Base-by-base conservation (phyloP, 2,888 invertebrate species). In the Spialia ferax region DNA sequence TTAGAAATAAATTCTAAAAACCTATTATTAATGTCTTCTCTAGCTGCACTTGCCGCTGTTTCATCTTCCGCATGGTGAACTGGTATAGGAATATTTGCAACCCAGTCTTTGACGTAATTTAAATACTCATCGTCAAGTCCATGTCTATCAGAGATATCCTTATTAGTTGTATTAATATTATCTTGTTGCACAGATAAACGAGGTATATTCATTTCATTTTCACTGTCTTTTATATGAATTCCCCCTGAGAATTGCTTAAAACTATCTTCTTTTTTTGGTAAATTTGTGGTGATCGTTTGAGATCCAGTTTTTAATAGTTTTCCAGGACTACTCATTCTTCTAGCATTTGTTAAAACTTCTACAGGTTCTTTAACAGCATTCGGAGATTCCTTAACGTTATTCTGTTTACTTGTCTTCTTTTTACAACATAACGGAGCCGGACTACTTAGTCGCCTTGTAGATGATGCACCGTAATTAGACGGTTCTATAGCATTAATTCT, bases 1-100 rank as follows among this genome's bases (percentile, higher is more conserved):
- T 86, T 87, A 0, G 80, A 80, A 1, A 88, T 73, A 11, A 77
- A 77, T 79, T 86, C 83, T 83, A 84, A 86, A 35, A 88, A 73
- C 0, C 85, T 84, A 60, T 86, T 85, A 35, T 81, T 80, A 4
- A 91, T 73, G 0, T 79, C 82, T n/a, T 77, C 35, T 71, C 86
- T 81, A 11, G 79, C 77, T 65, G 79, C 80, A 38, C 83, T 79
- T 3, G 77, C 77, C 13, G 75, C 2, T 35, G 71, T 74, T 20
- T 73, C 57, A 38, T 86, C 82, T 50, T 75, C 74, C 5, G 71
- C 11, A 10, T 71, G 78, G 2, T 60, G 61, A 5, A 70, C 70
- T 22, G 72, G 59, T 26, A 88, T 81, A 2, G 88, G 87, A 70
- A 89, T 75, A 70, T 77, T 68, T 60, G 83, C 61, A 0, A 86